These are phyloP conservation scores for Homarus gammarus DNA, from an alignment of 2,888 invertebrate genomes.

Conservation along the genomic window DNA sequence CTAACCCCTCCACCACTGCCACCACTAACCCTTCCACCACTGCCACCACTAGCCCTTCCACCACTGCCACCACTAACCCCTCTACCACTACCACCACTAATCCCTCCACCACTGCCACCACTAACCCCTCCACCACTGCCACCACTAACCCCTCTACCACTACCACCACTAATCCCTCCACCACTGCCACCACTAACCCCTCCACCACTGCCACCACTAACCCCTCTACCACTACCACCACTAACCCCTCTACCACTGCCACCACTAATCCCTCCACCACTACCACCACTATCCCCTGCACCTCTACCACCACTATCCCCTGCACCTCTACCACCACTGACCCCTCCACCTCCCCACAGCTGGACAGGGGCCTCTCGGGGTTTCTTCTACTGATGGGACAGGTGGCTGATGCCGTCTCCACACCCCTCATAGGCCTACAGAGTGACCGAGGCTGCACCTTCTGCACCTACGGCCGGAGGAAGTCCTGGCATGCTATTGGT, in stretches of 20 bases:
- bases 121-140: not conserved
- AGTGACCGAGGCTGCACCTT: conserved; percentile 87
- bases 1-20: not conserved
- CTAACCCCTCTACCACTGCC: not conserved
- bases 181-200: not conserved
- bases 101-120: not conserved
- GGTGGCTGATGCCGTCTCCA: conserved; percentile 90
- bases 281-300: not conserved
- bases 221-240: not conserved
- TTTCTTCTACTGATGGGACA: conserved; percentile 88
- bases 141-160: not conserved
- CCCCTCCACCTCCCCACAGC: conserved; percentile 75
- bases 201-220: not conserved
- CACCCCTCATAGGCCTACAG: conserved; percentile 91
- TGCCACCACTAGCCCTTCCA: too few relatives aligned
- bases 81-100: not conserved
- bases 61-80: too few relatives aligned
- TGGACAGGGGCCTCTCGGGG: conserved; percentile 81
- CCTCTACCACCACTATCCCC: not conserved
- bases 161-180: not conserved
- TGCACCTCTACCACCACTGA: not conserved
- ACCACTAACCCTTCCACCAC: too few relatives aligned
- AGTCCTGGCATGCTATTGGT: conserved; percentile 93
- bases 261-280: not conserved
- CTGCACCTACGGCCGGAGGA: conserved; percentile 87